Percentiles rank a stretch among this genome's conserved stretches.
Conservation (phyloP, 92 coral and sea anemone genomes). For the Phymanthus crucifer region DNA sequence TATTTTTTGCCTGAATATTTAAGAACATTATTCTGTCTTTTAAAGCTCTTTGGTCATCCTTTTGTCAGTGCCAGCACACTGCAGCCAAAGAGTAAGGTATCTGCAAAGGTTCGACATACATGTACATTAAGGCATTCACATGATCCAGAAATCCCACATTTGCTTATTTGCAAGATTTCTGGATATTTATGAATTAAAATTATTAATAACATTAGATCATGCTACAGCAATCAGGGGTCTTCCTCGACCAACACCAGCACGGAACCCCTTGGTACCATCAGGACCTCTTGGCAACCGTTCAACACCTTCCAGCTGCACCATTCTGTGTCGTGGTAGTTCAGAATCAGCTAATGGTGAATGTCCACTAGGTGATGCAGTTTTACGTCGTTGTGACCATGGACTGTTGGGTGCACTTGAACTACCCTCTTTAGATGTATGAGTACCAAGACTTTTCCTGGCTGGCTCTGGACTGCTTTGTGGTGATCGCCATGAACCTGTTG, state of each 20-base stretch:
- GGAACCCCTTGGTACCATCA: constrained; percentile 95
- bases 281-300: constrained; percentile 93
- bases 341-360: constrained; percentile 81
- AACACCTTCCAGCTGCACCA: constrained; percentile 92
- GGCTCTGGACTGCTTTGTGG: constrained; percentile 89
- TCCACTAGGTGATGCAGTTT: constrained; percentile 63
- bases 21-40: neutral
- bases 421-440: constrained; percentile 53
- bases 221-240: constrained; percentile 85
- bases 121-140: neutral
- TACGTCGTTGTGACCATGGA: constrained; percentile 93
- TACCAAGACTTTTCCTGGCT: constrained; percentile 47
- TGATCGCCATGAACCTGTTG: constrained; percentile 59
- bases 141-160: neutral
- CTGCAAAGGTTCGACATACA: neutral
- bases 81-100: constrained; percentile 10
- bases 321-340: constrained; percentile 73
- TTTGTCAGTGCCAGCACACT: neutral
- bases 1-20: neutral
- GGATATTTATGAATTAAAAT: neutral
- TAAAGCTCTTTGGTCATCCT: neutral
- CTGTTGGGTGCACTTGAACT: constrained; percentile 87
- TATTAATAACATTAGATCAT: constrained; percentile 15
- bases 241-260: constrained; percentile 78
- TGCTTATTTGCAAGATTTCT: neutral